phyloP scores from a whole-genome alignment of 1,140 invertebrate species.

The Maconellicoccus hirsutus region DNA sequence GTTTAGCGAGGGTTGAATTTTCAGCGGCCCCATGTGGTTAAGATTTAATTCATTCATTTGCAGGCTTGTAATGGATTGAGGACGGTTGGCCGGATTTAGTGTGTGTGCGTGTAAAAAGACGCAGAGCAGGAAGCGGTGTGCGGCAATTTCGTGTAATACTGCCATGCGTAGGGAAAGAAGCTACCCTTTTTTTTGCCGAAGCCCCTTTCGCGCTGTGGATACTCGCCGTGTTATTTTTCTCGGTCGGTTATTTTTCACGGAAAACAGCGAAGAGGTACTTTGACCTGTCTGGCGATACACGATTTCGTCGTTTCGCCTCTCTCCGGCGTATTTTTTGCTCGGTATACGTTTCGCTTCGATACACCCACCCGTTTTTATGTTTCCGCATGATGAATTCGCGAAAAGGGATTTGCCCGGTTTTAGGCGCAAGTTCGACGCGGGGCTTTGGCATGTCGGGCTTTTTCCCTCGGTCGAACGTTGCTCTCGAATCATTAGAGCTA shows the following conservation, averaged over 20 bases:
- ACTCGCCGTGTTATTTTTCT: not conserved
- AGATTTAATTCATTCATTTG: conserved; percentile 20
- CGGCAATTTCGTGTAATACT: too few relatives aligned
- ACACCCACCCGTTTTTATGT: not conserved
- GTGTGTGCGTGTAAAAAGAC: not conserved
- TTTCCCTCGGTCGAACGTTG: not conserved
- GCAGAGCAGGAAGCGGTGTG: too few relatives aligned
- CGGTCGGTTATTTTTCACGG: too few relatives aligned
- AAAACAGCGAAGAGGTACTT: not conserved
- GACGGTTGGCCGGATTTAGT: conserved; percentile 9
- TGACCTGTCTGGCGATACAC: too few relatives aligned
- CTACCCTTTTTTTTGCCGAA: not conserved
- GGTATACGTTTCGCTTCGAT: conserved; percentile 10
- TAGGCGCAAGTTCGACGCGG: not conserved
- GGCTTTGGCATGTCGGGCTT: not conserved
- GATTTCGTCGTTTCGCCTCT: too few relatives aligned
- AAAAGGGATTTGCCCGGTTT: not conserved
- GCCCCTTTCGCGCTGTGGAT: not conserved
- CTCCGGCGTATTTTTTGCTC: not conserved
- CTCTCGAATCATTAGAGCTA: conserved; percentile 4
- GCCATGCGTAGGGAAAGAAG: too few relatives aligned
- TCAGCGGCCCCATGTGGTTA: conserved; percentile 16
- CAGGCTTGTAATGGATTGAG: conserved; percentile 16
- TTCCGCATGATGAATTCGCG: conserved; percentile 11
- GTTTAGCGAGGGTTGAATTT: conserved; percentile 6